Conservation (phyloP, 2,888 invertebrate species). For the Julus scanicus region DNA sequence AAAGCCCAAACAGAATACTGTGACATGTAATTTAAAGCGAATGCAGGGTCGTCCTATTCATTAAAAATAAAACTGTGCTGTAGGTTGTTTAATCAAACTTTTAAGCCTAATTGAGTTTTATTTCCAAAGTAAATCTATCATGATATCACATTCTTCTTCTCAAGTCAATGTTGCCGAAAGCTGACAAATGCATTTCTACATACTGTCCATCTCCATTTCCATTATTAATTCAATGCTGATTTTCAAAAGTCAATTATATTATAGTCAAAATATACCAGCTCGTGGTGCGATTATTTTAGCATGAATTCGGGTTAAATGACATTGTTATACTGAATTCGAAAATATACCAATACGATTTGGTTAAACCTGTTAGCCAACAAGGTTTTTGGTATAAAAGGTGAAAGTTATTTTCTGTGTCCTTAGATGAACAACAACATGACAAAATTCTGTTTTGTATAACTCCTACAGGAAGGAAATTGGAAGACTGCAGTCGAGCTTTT, state of each 20-base stretch:
- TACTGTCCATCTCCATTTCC: not conserved
- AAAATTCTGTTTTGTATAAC: no score
- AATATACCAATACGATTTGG: no score
- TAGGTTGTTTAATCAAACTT: not conserved
- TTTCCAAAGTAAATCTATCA: not conserved
- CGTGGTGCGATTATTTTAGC: no score
- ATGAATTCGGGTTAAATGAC: no score
- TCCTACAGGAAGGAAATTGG: no score
- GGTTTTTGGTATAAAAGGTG: not conserved
- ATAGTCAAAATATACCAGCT: no score
- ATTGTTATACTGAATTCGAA: no score
- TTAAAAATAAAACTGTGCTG: not conserved
- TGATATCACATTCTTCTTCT: not conserved
- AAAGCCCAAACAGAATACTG: not conserved
- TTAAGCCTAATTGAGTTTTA: constrained; percentile 36
- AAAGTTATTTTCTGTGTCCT: not conserved
- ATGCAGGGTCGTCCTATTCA: not conserved
- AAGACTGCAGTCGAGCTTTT: no score
- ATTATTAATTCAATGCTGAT: not conserved
- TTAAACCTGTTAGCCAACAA: no score
- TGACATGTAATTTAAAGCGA: not conserved
- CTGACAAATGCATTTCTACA: not conserved
- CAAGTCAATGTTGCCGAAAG: not conserved
- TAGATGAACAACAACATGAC: not conserved
- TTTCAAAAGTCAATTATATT: not conserved